Evolutionary conservation across 2,797 vertebrate species (phyloP).

Genomic region (Erethizon dorsatum): DNA sequence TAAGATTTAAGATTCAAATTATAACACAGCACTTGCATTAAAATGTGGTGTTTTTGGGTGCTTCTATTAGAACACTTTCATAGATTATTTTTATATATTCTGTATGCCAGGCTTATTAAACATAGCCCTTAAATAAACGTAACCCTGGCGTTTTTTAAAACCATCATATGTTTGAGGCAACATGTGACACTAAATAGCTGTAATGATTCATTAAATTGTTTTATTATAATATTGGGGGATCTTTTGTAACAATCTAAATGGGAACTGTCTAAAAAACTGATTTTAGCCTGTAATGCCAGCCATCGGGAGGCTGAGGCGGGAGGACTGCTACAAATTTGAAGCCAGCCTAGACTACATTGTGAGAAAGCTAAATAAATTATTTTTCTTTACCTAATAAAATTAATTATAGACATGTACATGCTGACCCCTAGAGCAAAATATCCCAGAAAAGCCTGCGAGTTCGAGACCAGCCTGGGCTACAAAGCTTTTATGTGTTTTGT

Average conservation of each 20-base stretch:
- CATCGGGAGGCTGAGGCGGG: background rate
- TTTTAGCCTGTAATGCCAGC: background rate
- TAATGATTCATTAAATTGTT: background rate
- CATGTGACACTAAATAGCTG: background rate
- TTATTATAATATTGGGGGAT: background rate
- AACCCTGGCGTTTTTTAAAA: constrained; percentile 15
- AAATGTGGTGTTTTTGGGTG: constrained; percentile 70
- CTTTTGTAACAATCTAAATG: background rate
- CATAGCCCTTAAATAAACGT: constrained; percentile 3
- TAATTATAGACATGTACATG: background rate
- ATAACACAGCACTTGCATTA: constrained; percentile 67
- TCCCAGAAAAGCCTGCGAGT: background rate
- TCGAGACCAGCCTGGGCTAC: background rate
- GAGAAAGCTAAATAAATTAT: background rate
- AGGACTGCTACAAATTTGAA: background rate
- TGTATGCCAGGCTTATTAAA: constrained; percentile 37
- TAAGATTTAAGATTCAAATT: background rate
- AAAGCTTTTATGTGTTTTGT: background rate
- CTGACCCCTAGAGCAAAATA: background rate
- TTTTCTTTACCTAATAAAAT: background rate
- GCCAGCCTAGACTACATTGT: background rate
- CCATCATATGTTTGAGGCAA: constrained; percentile 12
- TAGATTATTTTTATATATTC: constrained; percentile 55
- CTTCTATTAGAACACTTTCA: constrained; percentile 83
- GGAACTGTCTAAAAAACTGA: background rate